These are phyloP conservation scores for Acronicta aceris DNA, from an alignment of 2,888 invertebrate species.

Conservation along the genomic window DNA sequence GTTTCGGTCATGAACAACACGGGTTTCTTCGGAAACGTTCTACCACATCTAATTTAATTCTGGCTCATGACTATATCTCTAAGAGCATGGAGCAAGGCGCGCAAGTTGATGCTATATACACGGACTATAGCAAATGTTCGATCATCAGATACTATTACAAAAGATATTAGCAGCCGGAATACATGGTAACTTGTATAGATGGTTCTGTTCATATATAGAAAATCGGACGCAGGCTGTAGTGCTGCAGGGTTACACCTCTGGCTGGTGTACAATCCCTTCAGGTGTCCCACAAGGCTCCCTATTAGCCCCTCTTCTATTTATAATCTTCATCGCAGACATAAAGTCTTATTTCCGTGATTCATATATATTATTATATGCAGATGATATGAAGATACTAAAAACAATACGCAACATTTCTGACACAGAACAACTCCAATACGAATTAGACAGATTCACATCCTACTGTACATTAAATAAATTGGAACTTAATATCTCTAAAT, in stretches of 20 bases:
- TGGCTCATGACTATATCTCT: constrained; percentile 14
- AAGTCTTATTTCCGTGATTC: constrained; percentile 1
- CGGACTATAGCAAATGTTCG: constrained; percentile 17
- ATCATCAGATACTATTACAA: constrained; percentile 5
- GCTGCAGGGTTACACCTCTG: constrained; percentile 5
- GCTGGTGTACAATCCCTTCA: constrained; percentile 8
- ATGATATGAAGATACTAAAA: constrained; percentile 20
- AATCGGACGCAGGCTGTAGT: too few relatives aligned
- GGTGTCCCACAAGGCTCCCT: constrained; percentile 12
- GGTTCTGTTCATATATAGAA: too few relatives aligned
- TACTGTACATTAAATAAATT: constrained; percentile 11
- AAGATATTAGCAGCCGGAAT: constrained; percentile 10
- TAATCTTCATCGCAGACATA: constrained; percentile 10
- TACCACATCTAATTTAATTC: constrained; percentile 39
- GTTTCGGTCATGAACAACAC: constrained; percentile 35
- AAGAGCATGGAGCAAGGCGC: background rate
- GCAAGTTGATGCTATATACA: constrained; percentile 15
- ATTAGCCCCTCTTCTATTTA: too few relatives aligned
- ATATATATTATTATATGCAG: background rate
- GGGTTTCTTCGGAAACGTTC: constrained; percentile 45
- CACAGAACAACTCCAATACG: constrained; percentile 1
- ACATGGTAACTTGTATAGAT: too few relatives aligned
- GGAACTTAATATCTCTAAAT: constrained; percentile 7
- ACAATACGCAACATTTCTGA: background rate
- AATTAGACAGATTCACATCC: constrained; percentile 1